A percentile compares a stretch with the other conserved stretches of the same genome.
These are phyloP conservation scores for Antheraea yamamai DNA, from an alignment of 2,888 invertebrate genomes.

Conservation along the genomic window DNA sequence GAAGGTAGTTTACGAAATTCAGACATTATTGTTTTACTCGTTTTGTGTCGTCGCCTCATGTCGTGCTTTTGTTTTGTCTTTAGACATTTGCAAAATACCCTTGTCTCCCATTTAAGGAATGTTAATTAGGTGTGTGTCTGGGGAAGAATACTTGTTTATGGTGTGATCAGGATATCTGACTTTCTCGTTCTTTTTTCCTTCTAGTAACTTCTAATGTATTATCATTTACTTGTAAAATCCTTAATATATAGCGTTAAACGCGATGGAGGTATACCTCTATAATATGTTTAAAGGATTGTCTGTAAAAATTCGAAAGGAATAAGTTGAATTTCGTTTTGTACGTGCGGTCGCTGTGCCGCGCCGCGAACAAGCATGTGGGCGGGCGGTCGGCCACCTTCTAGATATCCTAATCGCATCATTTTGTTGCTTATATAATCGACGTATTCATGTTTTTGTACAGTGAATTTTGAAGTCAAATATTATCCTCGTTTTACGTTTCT, in stretches of 20 bases:
- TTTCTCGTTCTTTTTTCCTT: background rate
- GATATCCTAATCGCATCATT: background rate
- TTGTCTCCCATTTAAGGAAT: conserved; percentile 10
- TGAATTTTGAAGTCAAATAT: background rate
- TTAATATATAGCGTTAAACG: background rate
- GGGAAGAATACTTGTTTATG: background rate
- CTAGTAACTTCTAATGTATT: background rate
- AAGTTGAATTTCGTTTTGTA: background rate
- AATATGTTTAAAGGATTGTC: background rate
- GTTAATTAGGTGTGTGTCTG: background rate
- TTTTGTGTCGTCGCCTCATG: background rate
- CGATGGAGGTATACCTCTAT: background rate
- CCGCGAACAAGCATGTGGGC: background rate
- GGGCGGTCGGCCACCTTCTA: background rate
- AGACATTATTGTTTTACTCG: background rate
- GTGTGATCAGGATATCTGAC: background rate
- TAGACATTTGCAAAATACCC: background rate
- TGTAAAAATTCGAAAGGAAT: background rate
- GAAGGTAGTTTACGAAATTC: conserved; percentile 6
- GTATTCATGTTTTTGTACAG: background rate
- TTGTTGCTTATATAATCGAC: background rate
- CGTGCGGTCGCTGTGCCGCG: background rate
- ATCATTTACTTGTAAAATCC: background rate
- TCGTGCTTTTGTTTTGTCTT: background rate
- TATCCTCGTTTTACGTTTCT: background rate